Base-by-base conservation (phyloP, 2,797 vertebrate species). In the Danio albolineatus region DNA sequence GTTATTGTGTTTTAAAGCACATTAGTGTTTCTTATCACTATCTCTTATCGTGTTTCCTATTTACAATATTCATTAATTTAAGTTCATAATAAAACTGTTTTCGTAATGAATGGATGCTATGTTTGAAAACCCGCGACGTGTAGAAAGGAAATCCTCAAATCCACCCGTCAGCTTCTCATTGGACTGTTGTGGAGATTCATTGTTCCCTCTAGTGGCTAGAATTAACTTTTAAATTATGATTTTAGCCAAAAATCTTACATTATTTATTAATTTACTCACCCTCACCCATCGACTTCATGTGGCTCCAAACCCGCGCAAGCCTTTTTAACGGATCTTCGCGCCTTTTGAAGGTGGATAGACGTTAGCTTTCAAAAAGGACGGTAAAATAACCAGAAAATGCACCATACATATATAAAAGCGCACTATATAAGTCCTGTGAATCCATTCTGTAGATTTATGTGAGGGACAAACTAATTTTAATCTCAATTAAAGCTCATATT, bases 101-200 rank as follows among this genome's bases (percentile, higher is more conserved):
- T 3, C 17, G n/a, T 6, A 61, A 39, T 49, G 16, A 74, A 51
- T 61, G 44, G 1, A 16, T 13, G 12, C 21, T 39, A 16, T 49
- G 5, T 73, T 74, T 61, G 13, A 21, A 62, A 51, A 62, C 16
- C 46, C 48, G 60, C 38, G 61, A 66, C 14, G 62, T 19, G 19
- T 66, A 16, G 14, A 17, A 13, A n/a, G n/a, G 36, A 60, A 70
- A 38, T 36, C 48, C 77, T 51, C 76, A 59, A 69, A 36, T 54
- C 59, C 77, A 72, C 77, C 5, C 69, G 77, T 56, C 77, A 8
- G 2, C 19, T 64, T 60, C 69, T 79, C 48, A 79, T 79, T 79
- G 77, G 77, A 54, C 77, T 28, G n/a, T 17, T 19, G 43, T 3
- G 9, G 64, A 56, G 7, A 14, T 57, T 36, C 13, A 16, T 10